Base-by-base conservation (phyloP, 2,888 invertebrate species). In the Argyra leucocephala region DNA sequence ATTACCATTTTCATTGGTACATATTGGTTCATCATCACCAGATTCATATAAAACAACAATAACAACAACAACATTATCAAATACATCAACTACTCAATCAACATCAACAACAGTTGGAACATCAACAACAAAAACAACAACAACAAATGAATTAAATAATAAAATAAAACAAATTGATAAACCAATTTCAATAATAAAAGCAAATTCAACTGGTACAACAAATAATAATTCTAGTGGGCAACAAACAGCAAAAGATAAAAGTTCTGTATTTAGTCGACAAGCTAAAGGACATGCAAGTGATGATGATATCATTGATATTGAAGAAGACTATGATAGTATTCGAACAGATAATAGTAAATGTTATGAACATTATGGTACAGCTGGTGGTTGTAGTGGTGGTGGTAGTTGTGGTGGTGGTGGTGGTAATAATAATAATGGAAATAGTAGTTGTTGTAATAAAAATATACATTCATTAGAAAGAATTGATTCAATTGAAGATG, bases 1-100 rank as follows among this genome's bases (percentile, higher is more conserved):
- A 76, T 78, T 92, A 63, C 92, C 92, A 0, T 92, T 92, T 76
- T 87, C 87, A 0, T 78, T 92, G 22, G 89, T 90, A 77, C 91
- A 91, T 76, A 72, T 78, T 57, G 78, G 67, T 31, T 10, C 48
- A n/a, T 22, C 22, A 59, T 59, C 59, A 59, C 10, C 6, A 21
- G 7, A n/a, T 31, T 12, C 31, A 61, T 2, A 5, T 18, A n/a
- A 18, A 60, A 18, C 58, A 22, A n/a, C n/a, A n/a, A n/a, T n/a
- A n/a, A n/a, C n/a, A n/a, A n/a, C n/a, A n/a, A 18, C 60, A 26
- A 60, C 26, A 57, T 57, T 1, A 62, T 31, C 36, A 57, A 23
- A 18, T 36, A 60, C 9, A 31, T n/a, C n/a, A 57, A 21, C 57
- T 21, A 6, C 57, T n/a, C 4, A 10, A 61, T 10, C 31, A 31